Base-by-base conservation (phyloP, 1,140 invertebrate species). In the Macrosteles quadrilineatus region DNA sequence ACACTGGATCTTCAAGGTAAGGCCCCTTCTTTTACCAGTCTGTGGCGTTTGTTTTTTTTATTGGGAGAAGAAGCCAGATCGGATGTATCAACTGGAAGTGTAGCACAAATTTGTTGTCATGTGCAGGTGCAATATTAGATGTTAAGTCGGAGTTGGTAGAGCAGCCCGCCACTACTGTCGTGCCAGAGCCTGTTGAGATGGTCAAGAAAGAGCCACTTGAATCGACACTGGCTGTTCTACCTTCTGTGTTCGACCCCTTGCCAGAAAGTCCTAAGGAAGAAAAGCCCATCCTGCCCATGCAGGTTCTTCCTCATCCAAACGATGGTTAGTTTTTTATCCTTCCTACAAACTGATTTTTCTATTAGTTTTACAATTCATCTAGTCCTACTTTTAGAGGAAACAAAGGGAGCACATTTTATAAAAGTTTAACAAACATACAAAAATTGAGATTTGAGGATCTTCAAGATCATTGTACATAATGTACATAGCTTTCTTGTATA, bases 181-280 rank as follows among this genome's bases (percentile, higher is more conserved):
- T 23, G 27, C 25, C 55, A 2, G 17, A 50, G 25, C 2, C 55
- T 11, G 9, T 59, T 14, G 55, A 59, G 55, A 59, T 59, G 21
- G 55, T 59, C 23, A 25, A 59, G 55, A 59, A 30, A n/a, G 55
- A 59, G 55, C n/a, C 55, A 14, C 21, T 59, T 25, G 55, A 59
- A 1, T 25, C 55, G 6, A 25, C 75, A 25, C 69, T 36, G 32
- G 32, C 74, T 64, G 67, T 75, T 47, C 31, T 74, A 17, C 69
- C 73, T 17, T 73, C 71, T 17, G 71, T 74, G 17, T 74, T 74
- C 59, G 73, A 74, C 53, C 73, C 73, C 17, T 50, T 74, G 19
- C 72, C 72, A 19, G 73, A 73, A 40, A 70, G 68, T 30, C 69
- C 70, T 32, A 74, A 74, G 50, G 71, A 74, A 14, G 73, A 74